These are phyloP conservation scores for Drosophila sp. DNA, from an alignment of 1,140 invertebrate genomes.

Conservation along the genomic window DNA sequence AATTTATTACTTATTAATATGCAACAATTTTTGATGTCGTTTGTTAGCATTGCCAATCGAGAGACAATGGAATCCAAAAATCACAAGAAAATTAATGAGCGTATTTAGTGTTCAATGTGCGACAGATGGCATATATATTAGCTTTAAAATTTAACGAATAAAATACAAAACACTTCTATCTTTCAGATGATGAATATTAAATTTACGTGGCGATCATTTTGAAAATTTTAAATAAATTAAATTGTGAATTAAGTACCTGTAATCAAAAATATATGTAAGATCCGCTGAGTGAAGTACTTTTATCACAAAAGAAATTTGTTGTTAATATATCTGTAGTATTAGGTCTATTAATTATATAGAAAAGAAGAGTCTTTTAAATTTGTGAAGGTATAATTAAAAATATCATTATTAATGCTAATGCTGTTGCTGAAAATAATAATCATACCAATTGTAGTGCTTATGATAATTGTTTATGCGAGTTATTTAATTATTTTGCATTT, in stretches of 20 bases:
- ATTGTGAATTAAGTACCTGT: no score
- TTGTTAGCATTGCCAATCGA: conserved; percentile 11
- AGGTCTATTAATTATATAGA: neutral
- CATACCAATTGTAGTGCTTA: neutral
- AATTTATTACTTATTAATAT: conserved; percentile 67
- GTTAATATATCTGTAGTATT: no score
- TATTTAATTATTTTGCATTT: neutral
- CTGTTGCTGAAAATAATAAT: neutral
- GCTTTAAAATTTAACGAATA: neutral
- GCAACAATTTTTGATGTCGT: conserved; percentile 25
- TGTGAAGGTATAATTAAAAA: no score
- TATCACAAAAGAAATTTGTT: neutral
- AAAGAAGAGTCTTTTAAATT: neutral
- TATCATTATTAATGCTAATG: no score
- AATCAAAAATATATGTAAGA: no score
- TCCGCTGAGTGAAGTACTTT: neutral
- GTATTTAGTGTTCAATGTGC: conserved; percentile 36
- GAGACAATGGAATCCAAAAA: conserved; percentile 27
- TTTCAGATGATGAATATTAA: neutral
- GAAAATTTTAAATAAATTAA: no score
- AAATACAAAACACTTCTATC: neutral
- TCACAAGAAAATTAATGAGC: conserved; percentile 36
- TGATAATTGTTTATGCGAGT: neutral
- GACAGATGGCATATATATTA: conserved; percentile 18
- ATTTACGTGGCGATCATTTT: no score